Percentiles rank a stretch among this genome's conserved stretches.
Conservation (phyloP, 2,113 vertebrate species). For the Rhinogobius similis region DNA sequence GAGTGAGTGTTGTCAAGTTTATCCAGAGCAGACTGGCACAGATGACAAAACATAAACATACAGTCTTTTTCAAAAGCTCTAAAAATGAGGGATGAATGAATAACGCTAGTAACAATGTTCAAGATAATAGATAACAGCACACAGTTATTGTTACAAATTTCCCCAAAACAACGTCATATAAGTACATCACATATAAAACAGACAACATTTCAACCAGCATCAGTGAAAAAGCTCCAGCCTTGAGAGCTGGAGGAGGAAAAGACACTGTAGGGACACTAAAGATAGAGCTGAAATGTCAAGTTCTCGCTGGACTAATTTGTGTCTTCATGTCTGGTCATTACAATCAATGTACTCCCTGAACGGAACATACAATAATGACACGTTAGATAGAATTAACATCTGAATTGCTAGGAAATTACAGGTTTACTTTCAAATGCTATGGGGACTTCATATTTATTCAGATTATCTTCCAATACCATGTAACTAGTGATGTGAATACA, state of each 20-base stretch:
- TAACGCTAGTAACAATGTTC: not conserved
- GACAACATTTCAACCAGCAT: not conserved
- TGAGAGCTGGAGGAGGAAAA: not conserved
- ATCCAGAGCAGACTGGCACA: not conserved
- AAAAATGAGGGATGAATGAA: not conserved
- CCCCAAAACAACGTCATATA: not conserved
- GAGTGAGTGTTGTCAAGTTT: constrained; percentile 21
- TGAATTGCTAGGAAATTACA: constrained; percentile 22
- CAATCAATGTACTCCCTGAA: not conserved
- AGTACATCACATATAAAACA: no score
- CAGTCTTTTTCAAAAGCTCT: not conserved
- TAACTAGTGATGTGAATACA: constrained; percentile 11
- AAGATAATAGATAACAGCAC: not conserved
- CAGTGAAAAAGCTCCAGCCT: not conserved
- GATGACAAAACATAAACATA: not conserved
- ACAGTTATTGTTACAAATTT: not conserved
- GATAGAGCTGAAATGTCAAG: not conserved
- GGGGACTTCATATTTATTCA: not conserved
- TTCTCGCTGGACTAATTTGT: not conserved
- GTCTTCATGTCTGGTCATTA: not conserved
- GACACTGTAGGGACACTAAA: not conserved
- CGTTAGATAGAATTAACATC: constrained; percentile 12
- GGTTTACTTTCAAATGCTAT: constrained; percentile 11
- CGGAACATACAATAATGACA: not conserved
- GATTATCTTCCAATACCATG: not conserved